Evolutionary conservation across 2,113 vertebrate species (phyloP).

Genomic region (Columbina picui): DNA sequence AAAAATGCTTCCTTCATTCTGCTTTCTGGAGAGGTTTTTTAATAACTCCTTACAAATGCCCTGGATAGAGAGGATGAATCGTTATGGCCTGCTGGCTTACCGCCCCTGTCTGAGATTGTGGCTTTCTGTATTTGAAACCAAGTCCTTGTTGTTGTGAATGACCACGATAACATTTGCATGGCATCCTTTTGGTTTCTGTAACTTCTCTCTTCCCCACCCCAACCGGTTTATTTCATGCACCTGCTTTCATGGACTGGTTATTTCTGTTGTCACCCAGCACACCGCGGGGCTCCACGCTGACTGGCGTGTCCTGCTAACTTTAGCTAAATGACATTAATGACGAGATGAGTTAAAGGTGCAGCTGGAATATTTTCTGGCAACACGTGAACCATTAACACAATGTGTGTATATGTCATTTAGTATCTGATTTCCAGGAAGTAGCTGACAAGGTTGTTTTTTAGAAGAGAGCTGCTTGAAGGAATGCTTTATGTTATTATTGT

Average conservation of each 20-base stretch:
- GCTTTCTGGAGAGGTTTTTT: neutral
- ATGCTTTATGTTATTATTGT: neutral
- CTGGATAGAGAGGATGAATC: neutral
- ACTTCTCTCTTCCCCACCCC: neutral
- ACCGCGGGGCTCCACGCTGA: neutral
- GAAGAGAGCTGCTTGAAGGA: neutral
- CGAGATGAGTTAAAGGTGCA: neutral
- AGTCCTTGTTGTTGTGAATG: neutral
- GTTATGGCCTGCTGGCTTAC: neutral
- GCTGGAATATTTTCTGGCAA: neutral
- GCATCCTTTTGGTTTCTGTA: neutral
- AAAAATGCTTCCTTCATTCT: neutral
- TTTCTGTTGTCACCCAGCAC: neutral
- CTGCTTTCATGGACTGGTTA: neutral
- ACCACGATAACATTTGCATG: neutral
- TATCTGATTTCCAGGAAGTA: neutral
- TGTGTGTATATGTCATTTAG: neutral
- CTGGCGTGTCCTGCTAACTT: neutral
- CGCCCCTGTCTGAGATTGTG: neutral
- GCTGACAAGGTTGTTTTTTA: neutral
- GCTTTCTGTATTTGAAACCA: neutral
- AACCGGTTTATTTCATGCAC: neutral
- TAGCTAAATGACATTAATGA: constrained; percentile 12
- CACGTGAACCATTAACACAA: neutral
- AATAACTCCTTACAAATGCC: neutral